phyloP scores from a whole-genome alignment of 2,797 vertebrate species.

The Labroides dimidiatus region DNA sequence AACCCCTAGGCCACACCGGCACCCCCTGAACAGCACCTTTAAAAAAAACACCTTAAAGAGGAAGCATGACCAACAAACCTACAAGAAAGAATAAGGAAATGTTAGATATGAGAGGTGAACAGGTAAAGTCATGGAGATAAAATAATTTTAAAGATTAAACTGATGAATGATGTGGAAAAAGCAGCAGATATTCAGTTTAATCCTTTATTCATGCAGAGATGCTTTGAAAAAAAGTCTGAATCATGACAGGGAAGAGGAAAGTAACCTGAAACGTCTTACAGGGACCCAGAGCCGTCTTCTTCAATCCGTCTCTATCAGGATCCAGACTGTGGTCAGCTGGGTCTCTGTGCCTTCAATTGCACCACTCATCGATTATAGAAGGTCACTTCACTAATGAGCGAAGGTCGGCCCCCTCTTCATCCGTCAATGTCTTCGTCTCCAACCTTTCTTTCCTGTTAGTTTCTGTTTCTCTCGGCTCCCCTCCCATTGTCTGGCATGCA shows the following conservation, averaged over 20 bases:
- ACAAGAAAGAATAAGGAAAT: no score
- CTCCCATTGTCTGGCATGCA: conserved; percentile 50
- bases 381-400: conserved; percentile 66
- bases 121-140: no score
- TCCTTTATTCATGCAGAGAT: no score
- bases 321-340: conserved; percentile 40
- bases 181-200: no score
- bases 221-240: background rate
- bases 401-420: conserved; percentile 70
- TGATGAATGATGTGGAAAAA: no score
- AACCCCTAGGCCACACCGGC: no score
- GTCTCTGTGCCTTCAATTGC: conserved; percentile 35
- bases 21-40: no score
- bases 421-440: conserved; percentile 64
- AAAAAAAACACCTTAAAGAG: no score
- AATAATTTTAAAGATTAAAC: no score
- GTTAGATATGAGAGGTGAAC: no score
- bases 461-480: conserved; percentile 25
- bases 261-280: no score
- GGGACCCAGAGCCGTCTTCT: background rate
- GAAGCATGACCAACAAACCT: no score
- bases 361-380: conserved; percentile 64
- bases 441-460: conserved; percentile 36
- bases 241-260: background rate
- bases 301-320: conserved; percentile 17